Evolutionary conservation across 2,113 vertebrate species (phyloP).

Genomic region (Cisticola juncidis): DNA sequence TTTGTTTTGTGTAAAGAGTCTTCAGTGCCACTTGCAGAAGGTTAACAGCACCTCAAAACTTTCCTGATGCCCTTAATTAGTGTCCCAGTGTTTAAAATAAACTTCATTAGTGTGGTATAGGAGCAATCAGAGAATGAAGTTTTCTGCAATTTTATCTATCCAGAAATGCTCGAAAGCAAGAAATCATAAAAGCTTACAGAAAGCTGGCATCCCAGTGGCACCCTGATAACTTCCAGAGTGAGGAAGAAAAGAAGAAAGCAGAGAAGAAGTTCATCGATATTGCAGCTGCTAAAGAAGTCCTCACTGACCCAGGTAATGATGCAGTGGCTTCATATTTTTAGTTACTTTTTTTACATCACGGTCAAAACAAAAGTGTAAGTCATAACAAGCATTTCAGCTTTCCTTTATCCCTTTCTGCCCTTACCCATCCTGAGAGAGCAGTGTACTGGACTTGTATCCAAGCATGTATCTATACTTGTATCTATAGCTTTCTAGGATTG

Average conservation of each 20-base stretch:
- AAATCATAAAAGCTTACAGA: conserved; percentile 97
- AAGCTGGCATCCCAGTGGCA: conserved; percentile 97
- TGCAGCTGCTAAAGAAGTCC: conserved; percentile 96
- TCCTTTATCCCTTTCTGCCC: neutral
- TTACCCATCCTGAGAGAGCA: neutral
- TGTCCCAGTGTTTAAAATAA: neutral
- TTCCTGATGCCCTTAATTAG: neutral
- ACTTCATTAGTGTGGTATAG: neutral
- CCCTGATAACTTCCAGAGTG: conserved; percentile 95
- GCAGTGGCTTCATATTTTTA: neutral
- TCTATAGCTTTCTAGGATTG: too few species aligned
- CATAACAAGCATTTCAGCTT: neutral
- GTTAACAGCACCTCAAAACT: neutral
- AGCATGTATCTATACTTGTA: too few species aligned
- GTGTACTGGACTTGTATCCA: too few species aligned
- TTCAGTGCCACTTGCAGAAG: neutral
- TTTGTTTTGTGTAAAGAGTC: neutral
- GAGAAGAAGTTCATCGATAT: conserved; percentile 99
- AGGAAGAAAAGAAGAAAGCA: conserved; percentile 93
- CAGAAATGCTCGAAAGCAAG: conserved; percentile 95
- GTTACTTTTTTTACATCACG: neutral
- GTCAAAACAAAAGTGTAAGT: neutral
- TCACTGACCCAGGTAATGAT: conserved; percentile 90
- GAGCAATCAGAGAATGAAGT: neutral
- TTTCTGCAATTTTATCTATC: neutral